Conservation (phyloP, 1,140 invertebrate genomes). For the Zaprionus lachaisei region DNA sequence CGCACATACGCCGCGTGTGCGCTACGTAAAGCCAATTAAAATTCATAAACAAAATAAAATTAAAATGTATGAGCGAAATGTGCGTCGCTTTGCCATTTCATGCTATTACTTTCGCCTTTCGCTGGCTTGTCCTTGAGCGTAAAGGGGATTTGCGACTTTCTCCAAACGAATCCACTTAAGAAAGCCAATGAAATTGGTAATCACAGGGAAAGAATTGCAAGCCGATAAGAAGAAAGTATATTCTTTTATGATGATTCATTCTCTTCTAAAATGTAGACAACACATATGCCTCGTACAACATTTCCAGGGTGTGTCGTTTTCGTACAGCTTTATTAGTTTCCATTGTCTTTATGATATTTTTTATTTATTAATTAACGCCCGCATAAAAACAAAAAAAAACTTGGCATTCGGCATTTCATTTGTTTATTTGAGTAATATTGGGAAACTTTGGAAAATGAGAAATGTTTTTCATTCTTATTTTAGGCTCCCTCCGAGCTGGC, state of each 20-base stretch:
- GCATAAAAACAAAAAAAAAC: conserved; percentile 32
- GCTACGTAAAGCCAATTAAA: conserved; percentile 60
- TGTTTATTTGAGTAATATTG: conserved; percentile 68
- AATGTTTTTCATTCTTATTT: conserved; percentile 37
- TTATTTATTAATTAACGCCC: conserved; percentile 63
- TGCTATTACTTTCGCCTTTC: conserved; percentile 18
- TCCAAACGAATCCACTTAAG: not conserved
- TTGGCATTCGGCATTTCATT: conserved; percentile 33
- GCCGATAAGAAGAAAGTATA: not conserved
- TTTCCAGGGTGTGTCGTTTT: not conserved
- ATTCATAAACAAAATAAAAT: conserved; percentile 60
- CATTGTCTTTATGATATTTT: conserved; percentile 18
- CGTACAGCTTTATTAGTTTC: conserved; percentile 7
- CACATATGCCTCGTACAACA: not conserved
- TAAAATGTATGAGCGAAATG: conserved; percentile 38
- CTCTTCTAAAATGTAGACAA: not conserved
- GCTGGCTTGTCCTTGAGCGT: not conserved
- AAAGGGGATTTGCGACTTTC: not conserved
- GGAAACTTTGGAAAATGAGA: conserved; percentile 47
- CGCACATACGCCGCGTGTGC: conserved; percentile 68
- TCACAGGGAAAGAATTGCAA: not conserved
- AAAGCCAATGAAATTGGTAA: not conserved
- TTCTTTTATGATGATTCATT: not conserved
- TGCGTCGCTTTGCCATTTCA: conserved; percentile 39
- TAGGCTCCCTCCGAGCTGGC: conserved; percentile 9